A percentile compares a stretch with the other conserved stretches of the same genome.
These are phyloP conservation scores for Listronotus bonariensis DNA, from an alignment of 1,140 invertebrate species.

Conservation along the genomic window DNA sequence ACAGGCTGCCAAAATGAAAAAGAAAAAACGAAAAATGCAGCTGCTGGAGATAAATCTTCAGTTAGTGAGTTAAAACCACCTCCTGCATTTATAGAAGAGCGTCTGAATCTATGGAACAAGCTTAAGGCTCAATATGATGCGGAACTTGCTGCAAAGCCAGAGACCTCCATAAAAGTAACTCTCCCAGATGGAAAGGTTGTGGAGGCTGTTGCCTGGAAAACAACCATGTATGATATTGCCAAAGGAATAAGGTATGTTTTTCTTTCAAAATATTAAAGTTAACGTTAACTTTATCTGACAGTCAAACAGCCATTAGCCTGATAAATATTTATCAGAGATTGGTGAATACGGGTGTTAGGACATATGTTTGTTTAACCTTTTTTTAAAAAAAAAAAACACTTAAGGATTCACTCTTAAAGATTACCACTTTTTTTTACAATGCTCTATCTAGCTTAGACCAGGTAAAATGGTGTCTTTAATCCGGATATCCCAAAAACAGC, in stretches of 20 bases:
- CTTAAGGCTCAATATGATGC: constrained; percentile 80
- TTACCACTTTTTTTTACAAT: too few species aligned
- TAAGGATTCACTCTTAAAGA: too few species aligned
- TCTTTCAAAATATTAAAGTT: neutral
- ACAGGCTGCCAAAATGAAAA: constrained; percentile 60
- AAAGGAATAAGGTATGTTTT: constrained; percentile 68
- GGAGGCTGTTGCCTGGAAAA: constrained; percentile 86
- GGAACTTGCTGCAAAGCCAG: constrained; percentile 73
- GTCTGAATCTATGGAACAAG: constrained; percentile 84
- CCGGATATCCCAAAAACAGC: too few species aligned
- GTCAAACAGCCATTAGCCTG: too few species aligned
- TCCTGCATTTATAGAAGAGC: constrained; percentile 78
- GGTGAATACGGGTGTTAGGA: too few species aligned
- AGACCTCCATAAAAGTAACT: constrained; percentile 77
- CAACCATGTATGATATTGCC: constrained; percentile 92
- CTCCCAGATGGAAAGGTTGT: constrained; percentile 86
- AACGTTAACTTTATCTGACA: too few species aligned
- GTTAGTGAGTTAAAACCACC: constrained; percentile 73
- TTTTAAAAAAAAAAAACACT: too few species aligned
- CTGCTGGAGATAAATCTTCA: constrained; percentile 54
- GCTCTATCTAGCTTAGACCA: too few species aligned
- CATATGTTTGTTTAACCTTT: too few species aligned
- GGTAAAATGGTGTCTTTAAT: too few species aligned
- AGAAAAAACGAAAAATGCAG: constrained; percentile 59
- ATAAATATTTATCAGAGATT: too few species aligned